These are phyloP conservation scores for Drosophila repletoides DNA, from an alignment of 1,140 invertebrate genomes.

Conservation along the genomic window DNA sequence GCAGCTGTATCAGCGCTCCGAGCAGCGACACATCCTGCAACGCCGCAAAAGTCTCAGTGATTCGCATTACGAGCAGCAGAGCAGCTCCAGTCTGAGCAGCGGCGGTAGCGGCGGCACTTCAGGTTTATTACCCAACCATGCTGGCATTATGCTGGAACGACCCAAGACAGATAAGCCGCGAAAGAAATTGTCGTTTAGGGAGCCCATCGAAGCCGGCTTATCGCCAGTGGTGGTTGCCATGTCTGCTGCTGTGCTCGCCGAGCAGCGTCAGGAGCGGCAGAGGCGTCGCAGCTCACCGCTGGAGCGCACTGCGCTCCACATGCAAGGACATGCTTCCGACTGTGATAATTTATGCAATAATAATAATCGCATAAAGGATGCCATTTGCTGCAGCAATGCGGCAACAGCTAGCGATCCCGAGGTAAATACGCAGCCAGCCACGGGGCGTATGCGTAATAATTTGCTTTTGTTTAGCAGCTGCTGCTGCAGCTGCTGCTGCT, in stretches of 20 bases:
- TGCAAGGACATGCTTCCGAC: conserved; percentile 13
- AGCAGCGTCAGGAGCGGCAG: conserved; percentile 42
- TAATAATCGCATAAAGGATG: conserved; percentile 71
- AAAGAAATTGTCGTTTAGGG: conserved; percentile 93
- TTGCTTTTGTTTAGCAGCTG: conserved; percentile 20
- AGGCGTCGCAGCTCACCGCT: conserved; percentile 69
- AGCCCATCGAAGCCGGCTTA: conserved; percentile 84
- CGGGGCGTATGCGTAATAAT: conserved; percentile 60
- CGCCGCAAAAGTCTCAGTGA: conserved; percentile 60
- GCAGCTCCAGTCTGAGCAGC: conserved; percentile 62
- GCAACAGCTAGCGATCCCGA: conserved; percentile 62
- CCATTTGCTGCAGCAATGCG: conserved; percentile 51
- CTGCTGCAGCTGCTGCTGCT: conserved; percentile 13
- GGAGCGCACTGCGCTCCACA: conserved; percentile 37
- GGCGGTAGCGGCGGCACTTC: conserved; percentile 47
- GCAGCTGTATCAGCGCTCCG: conserved; percentile 56
- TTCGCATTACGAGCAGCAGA: conserved; percentile 50
- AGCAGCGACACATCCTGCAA: conserved; percentile 59
- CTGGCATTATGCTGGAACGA: conserved; percentile 59
- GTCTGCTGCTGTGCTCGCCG: conserved; percentile 45
- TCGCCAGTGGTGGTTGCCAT: conserved; percentile 21
- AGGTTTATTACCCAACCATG: no score
- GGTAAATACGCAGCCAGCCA: conserved; percentile 46
- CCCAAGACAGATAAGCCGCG: conserved; percentile 86
- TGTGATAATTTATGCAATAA: conserved; percentile 75